phyloP scores from a whole-genome alignment of 2,113 vertebrate genomes.

The Coptodon rendalli region DNA sequence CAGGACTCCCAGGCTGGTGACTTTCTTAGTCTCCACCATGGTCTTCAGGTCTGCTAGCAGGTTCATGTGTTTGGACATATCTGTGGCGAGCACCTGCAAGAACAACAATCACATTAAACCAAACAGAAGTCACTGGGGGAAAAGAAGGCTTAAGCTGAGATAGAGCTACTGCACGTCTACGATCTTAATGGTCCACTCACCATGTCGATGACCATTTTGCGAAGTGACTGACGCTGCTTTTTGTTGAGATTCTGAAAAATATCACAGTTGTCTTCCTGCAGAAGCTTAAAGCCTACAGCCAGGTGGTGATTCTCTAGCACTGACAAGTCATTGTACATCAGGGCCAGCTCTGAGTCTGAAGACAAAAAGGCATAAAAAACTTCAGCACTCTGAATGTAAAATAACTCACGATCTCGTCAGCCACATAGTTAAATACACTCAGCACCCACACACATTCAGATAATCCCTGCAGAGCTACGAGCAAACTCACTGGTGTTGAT shows the following conservation, averaged over 20 bases:
- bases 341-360: conserved; percentile 85
- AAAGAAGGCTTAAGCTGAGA: background rate
- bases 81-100: conserved; percentile 85
- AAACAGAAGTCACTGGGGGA: background rate
- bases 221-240: conserved; percentile 82
- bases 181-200: conserved; percentile 37
- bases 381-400: background rate
- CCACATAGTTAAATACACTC: background rate
- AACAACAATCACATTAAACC: background rate
- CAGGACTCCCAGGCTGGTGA: conserved; percentile 86
- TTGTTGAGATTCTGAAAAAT: conserved; percentile 87
- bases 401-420: background rate
- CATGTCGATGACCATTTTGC: conserved; percentile 91
- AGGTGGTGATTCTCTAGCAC: conserved; percentile 92
- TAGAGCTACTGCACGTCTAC: background rate
- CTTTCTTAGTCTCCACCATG: conserved; percentile 97
- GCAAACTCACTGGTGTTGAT: conserved; percentile 88
- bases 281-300: conserved; percentile 88
- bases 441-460: background rate
- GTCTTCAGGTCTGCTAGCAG: conserved; percentile 90
- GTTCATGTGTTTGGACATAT: conserved; percentile 97
- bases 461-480: background rate
- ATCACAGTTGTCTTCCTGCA: conserved; percentile 89
- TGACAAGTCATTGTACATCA: conserved; percentile 90
- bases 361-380: background rate